These are phyloP conservation scores for Tiphia femorata DNA, from an alignment of 2,888 invertebrate species.

Conservation along the genomic window DNA sequence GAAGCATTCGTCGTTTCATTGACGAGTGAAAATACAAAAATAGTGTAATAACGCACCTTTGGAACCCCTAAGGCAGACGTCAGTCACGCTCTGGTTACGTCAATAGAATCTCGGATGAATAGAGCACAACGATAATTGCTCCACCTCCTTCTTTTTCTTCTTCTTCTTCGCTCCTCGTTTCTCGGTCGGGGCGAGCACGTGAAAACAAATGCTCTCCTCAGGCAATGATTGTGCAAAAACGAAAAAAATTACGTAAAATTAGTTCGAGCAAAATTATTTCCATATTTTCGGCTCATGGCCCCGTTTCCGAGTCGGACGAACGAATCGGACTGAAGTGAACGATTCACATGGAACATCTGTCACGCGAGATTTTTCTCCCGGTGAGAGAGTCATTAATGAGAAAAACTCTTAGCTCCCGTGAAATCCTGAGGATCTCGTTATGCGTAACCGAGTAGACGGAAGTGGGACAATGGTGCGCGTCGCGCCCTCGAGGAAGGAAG, in stretches of 20 bases:
- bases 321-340: too few species aligned
- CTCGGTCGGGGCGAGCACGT: too few species aligned
- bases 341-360: conserved; percentile 35
- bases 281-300: not conserved
- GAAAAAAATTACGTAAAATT: conserved; percentile 1
- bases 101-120: conserved; percentile 28
- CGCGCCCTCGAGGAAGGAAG: conserved; percentile 34
- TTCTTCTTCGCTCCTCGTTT: conserved; percentile 1
- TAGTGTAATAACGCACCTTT: conserved; percentile 7
- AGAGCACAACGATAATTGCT: conserved; percentile 33
- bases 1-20: too few species aligned
- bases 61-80: conserved; percentile 29
- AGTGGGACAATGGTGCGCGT: conserved; percentile 47
- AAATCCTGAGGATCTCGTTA: conserved; percentile 63
- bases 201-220: conserved; percentile 29
- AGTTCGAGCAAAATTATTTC: not conserved
- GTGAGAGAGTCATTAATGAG: conserved; percentile 35
- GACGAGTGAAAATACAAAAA: conserved; percentile 23
- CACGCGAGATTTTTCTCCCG: conserved; percentile 10
- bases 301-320: not conserved
- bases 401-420: conserved; percentile 31
- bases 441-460: conserved; percentile 63
- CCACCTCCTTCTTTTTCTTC: not conserved
- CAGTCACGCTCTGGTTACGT: conserved; percentile 48
- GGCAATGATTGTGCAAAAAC: conserved; percentile 17